Base-by-base conservation (phyloP, 2,888 invertebrate species). In the Itoplectis maculator region DNA sequence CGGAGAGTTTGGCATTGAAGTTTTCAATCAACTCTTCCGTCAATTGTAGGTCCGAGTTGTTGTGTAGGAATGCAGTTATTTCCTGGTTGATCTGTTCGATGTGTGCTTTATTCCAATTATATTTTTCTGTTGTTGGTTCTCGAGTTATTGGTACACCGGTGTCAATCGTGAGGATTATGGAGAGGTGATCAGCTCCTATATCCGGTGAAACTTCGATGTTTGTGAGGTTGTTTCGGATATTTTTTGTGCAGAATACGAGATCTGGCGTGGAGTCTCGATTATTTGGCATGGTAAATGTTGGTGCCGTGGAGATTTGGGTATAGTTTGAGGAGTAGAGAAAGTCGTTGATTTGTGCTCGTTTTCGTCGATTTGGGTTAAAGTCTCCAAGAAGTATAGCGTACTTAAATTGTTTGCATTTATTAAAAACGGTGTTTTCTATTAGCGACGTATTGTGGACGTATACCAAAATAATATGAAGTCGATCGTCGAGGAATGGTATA, bases 221-320 rank as follows among this genome's bases (percentile, higher is more conserved):
- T 35, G 2, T 56, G 9, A 70, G 20, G 20, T 49, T 61, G 18
- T n/a, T 73, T 45, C n/a, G n/a, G n/a, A n/a, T n/a, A n/a, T n/a
- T n/a, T n/a, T n/a, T n/a, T n/a, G n/a, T n/a, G n/a, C n/a, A 61
- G 18, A 61, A 73, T 0, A 63, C n/a, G 20, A 74, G 20, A n/a
- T 74, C 63, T 11, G 40, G 73, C 5, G 63, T 51, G 2, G 40
- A 40, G 11, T 63, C 51, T 13, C 20, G 59, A 15, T 73, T 73
- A 20, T 49, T 61, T 29, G 47, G 49, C 61, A 61, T 73, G 9
- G 61, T 61, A 11, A 72, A 72, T 0, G 61, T 72, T 4, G 45
- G 59, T 63, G 49, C 15, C 20, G 63, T 73, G 6, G 7, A 35
- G 5, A 73, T 73, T 23, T 73, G 35, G 6, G 18, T 49, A n/a